A percentile compares a stretch with the other conserved stretches of the same genome.
phyloP scores from a whole-genome alignment of 2,888 invertebrate species.

The Aromia moschata region DNA sequence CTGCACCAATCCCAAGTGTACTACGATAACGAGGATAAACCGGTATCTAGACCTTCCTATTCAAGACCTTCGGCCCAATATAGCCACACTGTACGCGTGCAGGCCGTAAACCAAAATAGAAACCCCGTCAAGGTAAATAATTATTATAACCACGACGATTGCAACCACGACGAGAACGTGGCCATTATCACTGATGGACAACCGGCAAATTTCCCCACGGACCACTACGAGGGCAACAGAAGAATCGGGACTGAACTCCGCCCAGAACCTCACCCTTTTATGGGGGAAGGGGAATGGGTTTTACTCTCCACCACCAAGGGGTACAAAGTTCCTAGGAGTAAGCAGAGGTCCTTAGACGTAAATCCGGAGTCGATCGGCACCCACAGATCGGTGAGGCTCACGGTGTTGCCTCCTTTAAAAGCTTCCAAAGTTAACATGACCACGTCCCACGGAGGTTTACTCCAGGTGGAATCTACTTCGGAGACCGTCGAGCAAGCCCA shows the following conservation, averaged over 20 bases:
- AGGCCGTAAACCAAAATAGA: constrained; percentile 32
- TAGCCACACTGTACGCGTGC: constrained; percentile 52
- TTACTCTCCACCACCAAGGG: constrained; percentile 81
- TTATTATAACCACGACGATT: constrained; percentile 39
- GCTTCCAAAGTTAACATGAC: constrained; percentile 71
- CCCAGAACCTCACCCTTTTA: constrained; percentile 69
- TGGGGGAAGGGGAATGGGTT: constrained; percentile 81
- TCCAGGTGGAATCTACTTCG: constrained; percentile 79
- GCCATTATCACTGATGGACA: constrained; percentile 68
- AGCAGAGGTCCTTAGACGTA: constrained; percentile 55
- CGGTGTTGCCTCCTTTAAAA: constrained; percentile 76
- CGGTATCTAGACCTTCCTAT: constrained; percentile 40
- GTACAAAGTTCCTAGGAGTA: constrained; percentile 66
- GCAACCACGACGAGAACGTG: constrained; percentile 35
- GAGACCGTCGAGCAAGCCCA: constrained; percentile 74
- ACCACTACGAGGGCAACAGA: constrained; percentile 26
- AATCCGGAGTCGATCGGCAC: constrained; percentile 49
- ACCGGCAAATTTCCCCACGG: constrained; percentile 66
- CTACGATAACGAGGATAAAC: constrained; percentile 62
- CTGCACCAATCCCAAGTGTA: constrained; percentile 50
- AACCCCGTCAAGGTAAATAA: constrained; percentile 23
- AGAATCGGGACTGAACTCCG: constrained; percentile 55
- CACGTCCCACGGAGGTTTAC: constrained; percentile 76
- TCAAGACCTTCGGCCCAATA: constrained; percentile 43
- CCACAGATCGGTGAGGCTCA: constrained; percentile 65